Percentiles rank a stretch among this genome's conserved stretches.
phyloP scores from a whole-genome alignment of 2,113 vertebrate genomes.

The Amia ocellicauda region DNA sequence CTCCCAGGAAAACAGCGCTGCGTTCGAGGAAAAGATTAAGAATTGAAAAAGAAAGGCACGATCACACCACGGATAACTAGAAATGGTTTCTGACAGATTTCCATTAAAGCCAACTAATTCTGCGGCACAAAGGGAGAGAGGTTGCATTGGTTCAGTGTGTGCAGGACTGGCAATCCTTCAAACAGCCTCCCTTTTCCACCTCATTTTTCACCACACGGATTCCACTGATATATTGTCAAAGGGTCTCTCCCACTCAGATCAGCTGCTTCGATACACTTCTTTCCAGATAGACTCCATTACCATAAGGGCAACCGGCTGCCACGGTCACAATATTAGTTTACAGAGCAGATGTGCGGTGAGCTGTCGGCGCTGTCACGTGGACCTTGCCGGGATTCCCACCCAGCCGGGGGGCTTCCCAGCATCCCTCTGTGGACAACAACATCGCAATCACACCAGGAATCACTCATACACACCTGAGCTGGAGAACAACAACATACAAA shows the following conservation, averaged over 20 bases:
- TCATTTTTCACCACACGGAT: conserved; percentile 15
- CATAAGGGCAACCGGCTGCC: conserved; percentile 7
- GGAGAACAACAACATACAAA: too few species aligned
- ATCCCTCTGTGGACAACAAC: too few species aligned
- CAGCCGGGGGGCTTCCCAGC: conserved; percentile 1
- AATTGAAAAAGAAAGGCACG: too few species aligned
- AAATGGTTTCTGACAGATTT: too few species aligned
- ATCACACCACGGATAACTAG: too few species aligned
- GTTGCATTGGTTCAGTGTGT: too few species aligned
- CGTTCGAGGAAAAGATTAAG: too few species aligned
- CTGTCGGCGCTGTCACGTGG: conserved; percentile 19
- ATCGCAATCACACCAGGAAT: too few species aligned
- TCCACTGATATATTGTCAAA: neutral
- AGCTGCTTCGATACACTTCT: neutral
- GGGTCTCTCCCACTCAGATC: conserved; percentile 4
- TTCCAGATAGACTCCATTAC: conserved; percentile 12
- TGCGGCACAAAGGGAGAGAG: too few species aligned
- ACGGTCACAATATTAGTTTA: conserved; percentile 11
- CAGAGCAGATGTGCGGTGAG: neutral
- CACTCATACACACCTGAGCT: too few species aligned
- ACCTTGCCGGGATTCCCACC: conserved; percentile 7
- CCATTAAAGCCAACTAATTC: too few species aligned
- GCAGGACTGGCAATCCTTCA: neutral
- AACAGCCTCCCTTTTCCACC: conserved; percentile 4
- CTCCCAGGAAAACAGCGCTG: too few species aligned